phyloP scores from a whole-genome alignment of 2,113 vertebrate species.

The Gallinago jamesoni region DNA sequence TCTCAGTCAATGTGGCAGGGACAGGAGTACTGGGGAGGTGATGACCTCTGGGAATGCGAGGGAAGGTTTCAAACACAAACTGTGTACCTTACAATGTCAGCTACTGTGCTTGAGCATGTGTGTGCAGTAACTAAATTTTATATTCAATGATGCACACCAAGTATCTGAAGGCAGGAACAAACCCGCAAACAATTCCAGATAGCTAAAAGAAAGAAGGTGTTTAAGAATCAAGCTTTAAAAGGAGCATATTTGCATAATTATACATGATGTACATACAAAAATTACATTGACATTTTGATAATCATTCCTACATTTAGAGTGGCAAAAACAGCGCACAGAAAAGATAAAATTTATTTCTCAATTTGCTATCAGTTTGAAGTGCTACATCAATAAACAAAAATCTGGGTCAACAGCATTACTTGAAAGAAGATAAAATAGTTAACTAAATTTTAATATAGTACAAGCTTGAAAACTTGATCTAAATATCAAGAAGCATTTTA shows the following conservation, averaged over 20 bases:
- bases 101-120: constrained; percentile 60
- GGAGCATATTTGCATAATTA: not conserved
- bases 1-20: constrained; percentile 43
- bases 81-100: constrained; percentile 68
- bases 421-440: not conserved
- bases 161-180: constrained; percentile 65
- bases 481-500: not conserved
- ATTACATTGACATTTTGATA: not conserved
- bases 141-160: constrained; percentile 67
- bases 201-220: constrained; percentile 68
- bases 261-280: not conserved
- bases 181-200: constrained; percentile 60
- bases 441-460: not conserved
- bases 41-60: constrained; percentile 44
- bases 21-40: constrained; percentile 33
- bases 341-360: not conserved
- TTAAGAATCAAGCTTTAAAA: constrained; percentile 43
- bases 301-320: not conserved
- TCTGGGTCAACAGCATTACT: not conserved
- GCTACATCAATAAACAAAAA: not conserved
- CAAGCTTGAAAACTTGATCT: not conserved
- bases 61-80: constrained; percentile 56
- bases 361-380: not conserved
- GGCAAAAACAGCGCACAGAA: not conserved
- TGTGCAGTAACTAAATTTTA: constrained; percentile 66